Base-by-base conservation (phyloP, 2,888 invertebrate species). In the Acrocyrtus sp. region DNA sequence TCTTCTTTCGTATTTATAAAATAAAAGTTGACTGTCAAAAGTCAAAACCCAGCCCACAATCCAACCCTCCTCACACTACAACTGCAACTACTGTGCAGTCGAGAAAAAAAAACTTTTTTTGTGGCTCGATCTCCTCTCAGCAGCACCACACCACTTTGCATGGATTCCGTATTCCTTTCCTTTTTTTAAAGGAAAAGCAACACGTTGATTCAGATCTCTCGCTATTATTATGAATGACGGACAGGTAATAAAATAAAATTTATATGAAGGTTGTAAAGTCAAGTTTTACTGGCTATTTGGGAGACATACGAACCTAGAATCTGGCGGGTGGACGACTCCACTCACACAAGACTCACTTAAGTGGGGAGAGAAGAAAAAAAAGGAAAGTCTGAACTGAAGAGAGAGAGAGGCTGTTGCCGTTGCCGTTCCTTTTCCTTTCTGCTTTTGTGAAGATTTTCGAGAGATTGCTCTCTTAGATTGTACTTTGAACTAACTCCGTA, bases 241-340 rank as follows among this genome's bases (percentile, higher is more conserved):
- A 63, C 70, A 63, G 70, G 74, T 70, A 63, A 70, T 74, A 74
- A 74, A 74, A 69, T 69, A 70, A 69, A 70, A 66, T 69, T 58
- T 66, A n/a, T 65, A 66, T 74, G 70, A 60, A 62, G 74, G 70
- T 72, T 63, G 67, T 70, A 72, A 76, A 72, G 65, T 60, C 68
- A 69, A 76, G 70, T 67, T 62, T 76, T 69, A 69, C 58, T 69
- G 69, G 74, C 68, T 60, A 65, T 65, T 69, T 69, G 69, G 69
- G 69, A 69, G 69, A 69, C 69, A 69, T 69, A 69, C 69, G 69
- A 61, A 68, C 51, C 50, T n/a, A 41, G 27, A 51, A 51, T 45
- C 62, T 50, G 47, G 51, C 56, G 48, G 29, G 57, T 50, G 24
- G 41, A 24, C 51, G 51, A 43, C 26, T 62, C 29, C n/a, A n/a